Base-by-base conservation (phyloP, 2,113 vertebrate genomes). In the Nycticebus coucang region DNA sequence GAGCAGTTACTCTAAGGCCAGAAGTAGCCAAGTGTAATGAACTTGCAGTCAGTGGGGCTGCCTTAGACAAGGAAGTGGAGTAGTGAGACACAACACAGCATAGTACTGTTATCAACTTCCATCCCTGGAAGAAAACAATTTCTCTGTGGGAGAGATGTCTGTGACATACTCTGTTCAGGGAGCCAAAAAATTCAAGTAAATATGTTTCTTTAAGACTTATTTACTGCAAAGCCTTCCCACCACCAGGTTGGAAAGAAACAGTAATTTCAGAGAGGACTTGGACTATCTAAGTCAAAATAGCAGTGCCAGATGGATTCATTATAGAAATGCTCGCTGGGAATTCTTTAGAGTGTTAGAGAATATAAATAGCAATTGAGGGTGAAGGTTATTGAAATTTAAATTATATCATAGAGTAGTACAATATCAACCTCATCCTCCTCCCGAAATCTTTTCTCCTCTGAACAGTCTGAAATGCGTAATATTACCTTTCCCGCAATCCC, bases 71-170 rank as follows among this genome's bases (percentile, higher is more conserved):
- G 33, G 28, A 87, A 78, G 13, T 18, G 35, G 12, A 45, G 7
- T 18, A 19, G 10, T 5, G 7, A 35, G 41, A 17, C 17, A 37
- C 0, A 72, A 11, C 5, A 7, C 0, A 86, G 1, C 7, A 53
- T 30, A 21, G 19, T 12, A 24, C 0, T 15, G 30, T 64, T 10
- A 74, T 37, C 53, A 57, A n/a, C 35, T 37, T 62, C 7, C 17
- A 22, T 41, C 10, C 28, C 41, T 78, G 7, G 4, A 55, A 57
- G 5, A 33, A 50, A 81, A 64, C 3, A 33, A 5, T 66, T 57
- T 94, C 57, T 45, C 21, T 69, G 14, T 2, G 64, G 45, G 5
- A 80, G 5, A 33, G 8, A 28, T 14, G 0, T 45, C 8, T 64
- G 4, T 50, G 24, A 77, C 72, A 74, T 11, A 19, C 24, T 83